These are phyloP conservation scores for Noturus placidus DNA, from an alignment of 2,113 vertebrate genomes.

Conservation along the genomic window DNA sequence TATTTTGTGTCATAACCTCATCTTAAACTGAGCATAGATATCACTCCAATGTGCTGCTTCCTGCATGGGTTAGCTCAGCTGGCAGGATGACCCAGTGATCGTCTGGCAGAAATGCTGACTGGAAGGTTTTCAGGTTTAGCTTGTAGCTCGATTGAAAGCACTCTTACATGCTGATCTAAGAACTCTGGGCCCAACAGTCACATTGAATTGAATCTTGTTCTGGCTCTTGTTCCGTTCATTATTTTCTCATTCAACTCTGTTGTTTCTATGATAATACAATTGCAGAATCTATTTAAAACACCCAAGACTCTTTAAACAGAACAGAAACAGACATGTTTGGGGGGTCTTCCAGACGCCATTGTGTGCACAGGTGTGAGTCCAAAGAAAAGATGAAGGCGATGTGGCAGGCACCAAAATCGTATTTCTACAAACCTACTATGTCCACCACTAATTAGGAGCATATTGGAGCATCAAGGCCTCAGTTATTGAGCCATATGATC, in stretches of 20 bases:
- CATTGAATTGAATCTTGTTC: slow-evolving; percentile 13
- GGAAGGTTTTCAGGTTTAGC: slow-evolving; percentile 30
- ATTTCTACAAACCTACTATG: not conserved
- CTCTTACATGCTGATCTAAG: slow-evolving; percentile 18
- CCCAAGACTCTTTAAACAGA: not conserved
- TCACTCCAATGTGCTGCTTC: slow-evolving; percentile 16
- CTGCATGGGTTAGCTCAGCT: slow-evolving; percentile 29
- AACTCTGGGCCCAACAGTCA: slow-evolving; percentile 22
- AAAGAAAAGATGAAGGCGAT: not conserved
- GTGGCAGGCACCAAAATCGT: not conserved
- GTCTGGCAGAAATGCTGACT: slow-evolving; percentile 43
- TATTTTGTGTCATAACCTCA: too few relatives aligned
- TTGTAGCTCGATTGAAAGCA: slow-evolving; percentile 15
- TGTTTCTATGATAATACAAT: not conserved
- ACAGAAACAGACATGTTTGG: not conserved
- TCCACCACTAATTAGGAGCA: slow-evolving; percentile 20
- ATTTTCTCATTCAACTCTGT: not conserved
- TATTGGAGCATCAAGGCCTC: slow-evolving; percentile 25
- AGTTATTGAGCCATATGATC: slow-evolving; percentile 35
- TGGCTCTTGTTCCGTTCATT: not conserved
- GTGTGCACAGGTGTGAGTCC: not conserved
- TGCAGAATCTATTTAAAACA: too few relatives aligned
- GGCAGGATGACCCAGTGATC: slow-evolving; percentile 44
- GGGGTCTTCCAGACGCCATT: not conserved
- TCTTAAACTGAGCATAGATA: slow-evolving; percentile 4